Conservation (phyloP, 2,797 vertebrate genomes). For the Tarsius wallacei region DNA sequence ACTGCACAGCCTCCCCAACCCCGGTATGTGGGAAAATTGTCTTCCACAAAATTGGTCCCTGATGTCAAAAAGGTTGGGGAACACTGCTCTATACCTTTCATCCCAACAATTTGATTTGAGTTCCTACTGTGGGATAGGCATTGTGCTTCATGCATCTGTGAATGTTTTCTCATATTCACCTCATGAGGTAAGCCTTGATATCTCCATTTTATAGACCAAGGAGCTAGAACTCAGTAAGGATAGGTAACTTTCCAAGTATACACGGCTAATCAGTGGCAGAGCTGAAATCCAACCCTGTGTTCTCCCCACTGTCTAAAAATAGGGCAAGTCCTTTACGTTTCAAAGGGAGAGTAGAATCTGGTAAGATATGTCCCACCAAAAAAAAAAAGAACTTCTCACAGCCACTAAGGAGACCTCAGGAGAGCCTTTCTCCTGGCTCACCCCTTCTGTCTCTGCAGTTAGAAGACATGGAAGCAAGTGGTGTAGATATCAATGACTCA, state of each 20-base stretch:
- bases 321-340: not conserved
- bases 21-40: too few species aligned
- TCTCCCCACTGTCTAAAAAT: not conserved
- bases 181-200: not conserved
- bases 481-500: not conserved
- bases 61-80: too few species aligned
- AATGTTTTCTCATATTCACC: not conserved
- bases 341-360: not conserved
- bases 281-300: not conserved
- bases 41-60: too few species aligned
- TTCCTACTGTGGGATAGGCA: not conserved
- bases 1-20: too few species aligned
- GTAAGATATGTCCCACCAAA: not conserved
- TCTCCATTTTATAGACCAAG: conserved; percentile 13
- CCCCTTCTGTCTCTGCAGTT: not conserved
- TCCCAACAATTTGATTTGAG: not conserved
- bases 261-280: not conserved
- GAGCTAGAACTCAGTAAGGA: conserved; percentile 8
- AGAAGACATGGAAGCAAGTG: not conserved
- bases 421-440: not conserved
- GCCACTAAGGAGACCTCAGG: not conserved
- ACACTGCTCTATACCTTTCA: not conserved
- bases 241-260: not conserved
- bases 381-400: not conserved
- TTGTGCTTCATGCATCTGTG: not conserved